Base-by-base conservation (phyloP, 2,888 invertebrate genomes). In the Venusia cambrica region DNA sequence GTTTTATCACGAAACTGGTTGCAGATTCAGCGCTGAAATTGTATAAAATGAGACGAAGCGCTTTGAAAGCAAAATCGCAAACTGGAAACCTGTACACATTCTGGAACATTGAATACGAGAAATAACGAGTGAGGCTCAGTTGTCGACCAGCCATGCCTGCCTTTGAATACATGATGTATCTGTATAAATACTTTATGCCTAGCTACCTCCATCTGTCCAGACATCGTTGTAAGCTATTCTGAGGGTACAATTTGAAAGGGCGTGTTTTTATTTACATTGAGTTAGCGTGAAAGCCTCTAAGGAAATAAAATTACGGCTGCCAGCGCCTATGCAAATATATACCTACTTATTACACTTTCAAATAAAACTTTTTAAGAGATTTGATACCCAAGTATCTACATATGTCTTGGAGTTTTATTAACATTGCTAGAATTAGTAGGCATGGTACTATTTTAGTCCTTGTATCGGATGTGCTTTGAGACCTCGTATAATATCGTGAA, bases 31-130 rank as follows among this genome's bases (percentile, higher is more conserved):
- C 46, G 45, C 39, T 57, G 57, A 51, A 62, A 61, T 55, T 56
- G 57, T 61, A 65, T 67, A 64, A 68, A 66, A 70, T 56, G 63
- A 59, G 59, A 57, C 54, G 59, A 48, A 52, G 46, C 52, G 59
- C 61, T 60, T 60, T 70, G 68, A 66, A 67, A 68, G 65, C 63
- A 56, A 65, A 69, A 66, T 67, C 54, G 60, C 51, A 54, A 50
- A 64, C 60, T 68, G 70, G 62, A 71, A 73, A 62, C 61, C 59
- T 63, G 67, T 62, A 62, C 63, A 67, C 55, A 60, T 65, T 69
- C 64, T 62, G 64, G 59, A 56, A 64, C 64, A 72, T 66, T 70
- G 67, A 70, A 70, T 70, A 53, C 52, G 58, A 55, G 62, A 57
- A 63, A 62, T 66, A 69, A 63, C 64, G 58, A 66, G 56, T 53